These are phyloP conservation scores for Antheraea mylitta DNA, from an alignment of 1,140 invertebrate genomes.

Conservation along the genomic window DNA sequence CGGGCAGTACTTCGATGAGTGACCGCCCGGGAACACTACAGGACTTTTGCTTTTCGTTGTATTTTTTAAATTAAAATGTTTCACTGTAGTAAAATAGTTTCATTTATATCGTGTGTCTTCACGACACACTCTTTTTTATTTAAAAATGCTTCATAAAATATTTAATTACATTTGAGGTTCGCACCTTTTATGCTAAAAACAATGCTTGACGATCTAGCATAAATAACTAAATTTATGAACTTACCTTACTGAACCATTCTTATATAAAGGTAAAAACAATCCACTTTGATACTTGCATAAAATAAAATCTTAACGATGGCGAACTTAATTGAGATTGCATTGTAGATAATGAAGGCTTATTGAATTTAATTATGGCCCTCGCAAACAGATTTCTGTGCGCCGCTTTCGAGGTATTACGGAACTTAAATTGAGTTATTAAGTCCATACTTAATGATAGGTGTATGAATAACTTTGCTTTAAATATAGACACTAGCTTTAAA, in stretches of 20 bases:
- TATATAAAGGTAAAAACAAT: slow-evolving; percentile 14
- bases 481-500: not conserved
- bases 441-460: not conserved
- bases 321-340: slow-evolving; percentile 28
- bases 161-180: too few species aligned
- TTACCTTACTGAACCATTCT: not conserved
- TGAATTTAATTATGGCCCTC: slow-evolving; percentile 19
- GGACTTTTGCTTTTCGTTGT: too few species aligned
- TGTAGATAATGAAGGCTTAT: slow-evolving; percentile 28
- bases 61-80: too few species aligned
- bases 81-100: too few species aligned
- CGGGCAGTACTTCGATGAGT: too few species aligned
- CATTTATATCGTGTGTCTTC: too few species aligned
- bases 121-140: too few species aligned
- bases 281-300: slow-evolving; percentile 24
- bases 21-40: too few species aligned
- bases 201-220: not conserved
- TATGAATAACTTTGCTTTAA: not conserved
- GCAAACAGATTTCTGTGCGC: slow-evolving; percentile 8
- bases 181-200: too few species aligned
- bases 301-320: slow-evolving; percentile 28
- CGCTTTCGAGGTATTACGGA: not conserved
- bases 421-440: slow-evolving; percentile 5
- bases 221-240: not conserved
- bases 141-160: too few species aligned